Base-by-base conservation (phyloP, 2,888 invertebrate genomes). In the Lasioglossum villosulum region DNA sequence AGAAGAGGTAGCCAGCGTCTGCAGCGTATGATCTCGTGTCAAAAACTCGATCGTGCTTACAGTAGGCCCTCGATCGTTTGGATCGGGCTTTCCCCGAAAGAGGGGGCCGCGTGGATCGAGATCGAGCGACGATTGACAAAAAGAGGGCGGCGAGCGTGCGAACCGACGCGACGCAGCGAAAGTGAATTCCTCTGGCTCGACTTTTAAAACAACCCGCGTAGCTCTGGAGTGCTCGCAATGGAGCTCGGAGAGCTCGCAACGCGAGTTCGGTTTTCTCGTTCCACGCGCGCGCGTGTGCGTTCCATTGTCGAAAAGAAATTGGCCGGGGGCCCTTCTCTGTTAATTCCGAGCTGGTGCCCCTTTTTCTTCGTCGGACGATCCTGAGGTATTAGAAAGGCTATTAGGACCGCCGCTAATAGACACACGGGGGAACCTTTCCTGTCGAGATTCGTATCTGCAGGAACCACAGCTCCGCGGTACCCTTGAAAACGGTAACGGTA, bases 101-200 rank as follows among this genome's bases (percentile, higher is more conserved):
- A 19, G 52, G 76, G 68, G 48, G 30, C 45, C 45, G 2, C 48
- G 45, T 72, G 71, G 84, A 84, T 75, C 86, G 86, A 85, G 90
- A 88, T 82, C 87, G 84, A 83, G 86, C 86, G 88, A 87, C 86
- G 88, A 87, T 92, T 89, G 91, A 91, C 92, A 91, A 91, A 92
- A 92, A 92, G 92, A 87, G 88, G 90, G 83, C 89, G 86, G 86
- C 88, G 90, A 90, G 90, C 90, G 89, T 90, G 90, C 87, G 90
- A 92, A 92, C 85, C 86, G 70, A 80, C 80, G 81, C 86, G 71
- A 80, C 78, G 82, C 88, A 83, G 91, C 92, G 91, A 92, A 92
- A 92, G 91, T 92, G 89, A 92, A 92, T 91, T 92, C 91, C 90
- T 80, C 78, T 70, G 71, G 72, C 71, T 81, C 88, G 89, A 86